Evolutionary conservation across 2,888 invertebrate species (phyloP), one percentile per base, ranked within the genome.

Genomic region (Linnaemya vulpina): DNA sequence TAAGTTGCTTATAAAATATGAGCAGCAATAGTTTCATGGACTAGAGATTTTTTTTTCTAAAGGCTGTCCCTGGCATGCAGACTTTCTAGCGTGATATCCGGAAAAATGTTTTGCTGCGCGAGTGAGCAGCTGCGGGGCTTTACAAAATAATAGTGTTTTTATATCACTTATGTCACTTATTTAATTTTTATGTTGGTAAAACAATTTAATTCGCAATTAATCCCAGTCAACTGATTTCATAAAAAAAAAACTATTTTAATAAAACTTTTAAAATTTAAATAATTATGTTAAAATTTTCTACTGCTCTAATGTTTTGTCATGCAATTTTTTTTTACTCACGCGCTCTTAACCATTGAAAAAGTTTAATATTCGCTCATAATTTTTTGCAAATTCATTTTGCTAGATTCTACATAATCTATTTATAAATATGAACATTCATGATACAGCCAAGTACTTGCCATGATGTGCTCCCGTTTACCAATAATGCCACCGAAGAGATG

Each of bases 381-480:
- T 58, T 51, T 51, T 11, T 20, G 51, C n/a, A 46, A 15, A 46
- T n/a, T 46, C 20, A 7, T 51, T 22, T 58, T 58, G 11, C 11
- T 25, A 46, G 25, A 17, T 30, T 30, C 25, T 3, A 25, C 43
- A n/a, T 25, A 11, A 17, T 73, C 20, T 55, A 43, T 73, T 30
- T 60, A 74, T 40, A 13, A 15, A 43, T 55, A 55, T n/a, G 10
- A 20, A 51, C 15, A 46, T 30, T 30, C 43, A 25, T 20, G 8
- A 35, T 22, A 25, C 15, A 30, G 25, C 53, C n/a, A 38, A 53
- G 51, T 25, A 46, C 46, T 51, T 70, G 15, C 40, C 62, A 62
- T 70, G 40, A 62, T 71, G 51, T 40, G 38, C 51, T 40, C 43
- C 62, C 43, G 53, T 43, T 63, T 71, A 40, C 40, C 70, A 79